A percentile compares a stretch with the other conserved stretches of the same genome.
These are phyloP conservation scores for Phoeniculus purpureus DNA, from an alignment of 2,797 vertebrate species.

Conservation along the genomic window DNA sequence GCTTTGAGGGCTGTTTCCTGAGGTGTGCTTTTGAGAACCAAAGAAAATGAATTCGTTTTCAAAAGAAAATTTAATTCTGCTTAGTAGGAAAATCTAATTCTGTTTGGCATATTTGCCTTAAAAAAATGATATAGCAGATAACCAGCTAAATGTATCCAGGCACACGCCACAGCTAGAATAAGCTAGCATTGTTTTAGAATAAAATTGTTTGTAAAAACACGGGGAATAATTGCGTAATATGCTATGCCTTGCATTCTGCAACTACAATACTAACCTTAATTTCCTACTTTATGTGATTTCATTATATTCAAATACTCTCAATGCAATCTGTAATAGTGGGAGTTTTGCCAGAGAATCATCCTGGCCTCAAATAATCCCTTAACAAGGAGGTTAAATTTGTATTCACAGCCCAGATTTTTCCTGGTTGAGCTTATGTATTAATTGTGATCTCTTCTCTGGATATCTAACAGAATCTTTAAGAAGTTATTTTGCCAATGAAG, in stretches of 20 bases:
- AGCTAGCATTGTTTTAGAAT: not conserved
- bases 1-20: not conserved
- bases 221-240: not conserved
- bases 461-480: not conserved
- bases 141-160: not conserved
- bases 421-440: not conserved
- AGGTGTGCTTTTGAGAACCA: not conserved
- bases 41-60: constrained; percentile 17
- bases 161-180: not conserved
- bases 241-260: not conserved
- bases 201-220: not conserved
- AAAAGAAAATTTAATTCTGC: constrained; percentile 35
- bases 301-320: not conserved
- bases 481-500: not conserved
- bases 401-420: not conserved
- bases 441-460: not conserved
- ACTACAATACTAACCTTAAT: not conserved
- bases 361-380: not conserved
- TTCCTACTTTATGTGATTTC: not conserved
- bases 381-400: not conserved
- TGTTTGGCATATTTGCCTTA: not conserved
- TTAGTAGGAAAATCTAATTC: constrained; percentile 12
- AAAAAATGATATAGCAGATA: not conserved
- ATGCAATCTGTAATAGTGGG: not conserved
- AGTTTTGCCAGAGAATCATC: not conserved